These are phyloP conservation scores for Lobophora halterata DNA, from an alignment of 2,888 invertebrate species.

Conservation along the genomic window DNA sequence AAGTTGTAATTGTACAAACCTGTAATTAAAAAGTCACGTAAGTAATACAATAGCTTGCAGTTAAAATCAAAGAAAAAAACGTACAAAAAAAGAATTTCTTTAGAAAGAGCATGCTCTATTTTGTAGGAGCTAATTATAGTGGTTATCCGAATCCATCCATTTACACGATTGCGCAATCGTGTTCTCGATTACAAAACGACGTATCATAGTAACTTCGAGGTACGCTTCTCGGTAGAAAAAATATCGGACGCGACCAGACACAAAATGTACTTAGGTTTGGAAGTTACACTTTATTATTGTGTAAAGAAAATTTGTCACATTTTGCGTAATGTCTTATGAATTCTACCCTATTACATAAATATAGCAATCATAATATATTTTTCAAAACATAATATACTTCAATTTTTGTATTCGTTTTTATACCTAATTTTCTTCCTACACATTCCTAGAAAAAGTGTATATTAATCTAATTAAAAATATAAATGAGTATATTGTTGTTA, in stretches of 20 bases:
- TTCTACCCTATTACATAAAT: too few species aligned
- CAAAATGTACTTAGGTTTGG: too few species aligned
- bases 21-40: conserved; percentile 8
- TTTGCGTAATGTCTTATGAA: too few species aligned
- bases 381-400: too few species aligned
- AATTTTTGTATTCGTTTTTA: too few species aligned
- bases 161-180: conserved; percentile 67
- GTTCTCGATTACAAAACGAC: conserved; percentile 63
- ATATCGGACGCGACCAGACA: conserved; percentile 4
- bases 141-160: conserved; percentile 68
- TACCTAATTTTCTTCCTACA: too few species aligned
- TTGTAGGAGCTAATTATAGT: conserved; percentile 67
- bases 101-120: conserved; percentile 57
- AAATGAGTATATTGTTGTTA: too few species aligned
- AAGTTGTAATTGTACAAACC: neutral
- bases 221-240: conserved; percentile 1
- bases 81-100: conserved; percentile 49
- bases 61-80: conserved; percentile 42
- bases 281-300: too few species aligned
- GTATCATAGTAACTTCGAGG: conserved; percentile 51
- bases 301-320: too few species aligned
- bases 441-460: too few species aligned
- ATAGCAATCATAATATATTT: too few species aligned
- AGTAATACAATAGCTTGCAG: conserved; percentile 45
- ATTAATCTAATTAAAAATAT: too few species aligned